phyloP scores from a whole-genome alignment of 1,140 invertebrate genomes.

The Drosophila quadrilineata region DNA sequence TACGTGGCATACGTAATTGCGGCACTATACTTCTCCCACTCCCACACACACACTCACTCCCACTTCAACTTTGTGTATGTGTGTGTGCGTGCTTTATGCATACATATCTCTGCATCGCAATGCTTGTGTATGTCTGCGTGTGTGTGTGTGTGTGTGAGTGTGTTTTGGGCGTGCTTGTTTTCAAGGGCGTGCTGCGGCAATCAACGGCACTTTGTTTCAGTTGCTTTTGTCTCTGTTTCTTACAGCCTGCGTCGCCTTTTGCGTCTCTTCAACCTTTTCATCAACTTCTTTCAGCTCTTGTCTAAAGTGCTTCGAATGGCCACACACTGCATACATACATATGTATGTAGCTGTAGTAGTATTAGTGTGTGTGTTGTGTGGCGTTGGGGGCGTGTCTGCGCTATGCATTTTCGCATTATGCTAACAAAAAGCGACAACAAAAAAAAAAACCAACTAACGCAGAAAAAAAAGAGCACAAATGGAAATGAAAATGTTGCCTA shows the following conservation, averaged over 20 bases:
- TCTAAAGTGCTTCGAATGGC: neutral
- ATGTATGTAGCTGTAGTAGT: too few relatives aligned
- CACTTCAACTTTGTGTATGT: neutral
- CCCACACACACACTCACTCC: neutral
- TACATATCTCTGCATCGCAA: neutral
- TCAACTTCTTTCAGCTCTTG: conserved; percentile 2
- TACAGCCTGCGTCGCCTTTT: neutral
- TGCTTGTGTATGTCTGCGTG: neutral
- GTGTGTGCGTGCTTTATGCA: neutral
- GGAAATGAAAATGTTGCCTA: conserved; percentile 31
- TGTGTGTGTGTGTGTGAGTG: neutral
- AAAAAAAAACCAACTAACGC: conserved; percentile 45
- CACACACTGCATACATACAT: too few relatives aligned
- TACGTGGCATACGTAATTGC: conserved; percentile 46
- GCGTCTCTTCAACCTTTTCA: neutral
- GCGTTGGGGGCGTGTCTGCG: conserved; percentile 18
- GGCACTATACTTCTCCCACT: conserved; percentile 7
- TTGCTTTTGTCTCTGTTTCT: conserved; percentile 17
- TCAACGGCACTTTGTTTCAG: conserved; percentile 31
- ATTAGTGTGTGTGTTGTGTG: neutral
- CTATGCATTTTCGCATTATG: conserved; percentile 48
- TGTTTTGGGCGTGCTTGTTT: conserved; percentile 28
- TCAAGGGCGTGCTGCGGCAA: conserved; percentile 37
- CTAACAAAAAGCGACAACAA: too few relatives aligned
- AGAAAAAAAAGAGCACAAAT: conserved; percentile 38